Evolutionary conservation across 2,113 vertebrate species (phyloP).

Genomic region (Phylloscopus trochiloides): DNA sequence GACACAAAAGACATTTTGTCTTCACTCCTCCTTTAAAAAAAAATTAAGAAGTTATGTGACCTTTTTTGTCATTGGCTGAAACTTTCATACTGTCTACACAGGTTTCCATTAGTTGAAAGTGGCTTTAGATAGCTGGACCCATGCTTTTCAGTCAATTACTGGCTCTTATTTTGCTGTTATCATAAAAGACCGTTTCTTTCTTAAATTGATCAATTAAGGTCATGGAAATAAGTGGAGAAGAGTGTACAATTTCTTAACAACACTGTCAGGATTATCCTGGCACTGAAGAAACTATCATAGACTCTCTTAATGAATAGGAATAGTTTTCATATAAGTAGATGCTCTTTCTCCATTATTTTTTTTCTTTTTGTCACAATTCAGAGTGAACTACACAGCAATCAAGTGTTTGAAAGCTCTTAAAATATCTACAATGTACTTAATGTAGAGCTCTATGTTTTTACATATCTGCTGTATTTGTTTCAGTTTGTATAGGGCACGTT

Average conservation of each 20-base stretch:
- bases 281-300: constrained; percentile 41
- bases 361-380: constrained; percentile 22
- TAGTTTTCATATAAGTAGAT: constrained; percentile 47
- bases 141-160: constrained; percentile 69
- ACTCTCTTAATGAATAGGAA: constrained; percentile 71
- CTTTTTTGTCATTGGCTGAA: constrained; percentile 25
- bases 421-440: constrained; percentile 42
- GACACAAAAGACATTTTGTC: not conserved
- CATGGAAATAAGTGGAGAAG: constrained; percentile 68
- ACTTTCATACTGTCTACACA: constrained; percentile 22
- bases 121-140: constrained; percentile 50
- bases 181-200: constrained; percentile 67
- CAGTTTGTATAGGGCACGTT: constrained; percentile 55
- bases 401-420: constrained; percentile 67
- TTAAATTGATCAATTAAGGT: constrained; percentile 73
- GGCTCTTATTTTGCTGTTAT: constrained; percentile 71
- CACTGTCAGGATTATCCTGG: constrained; percentile 37
- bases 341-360: not conserved
- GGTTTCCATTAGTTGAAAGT: constrained; percentile 67
- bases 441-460: constrained; percentile 36
- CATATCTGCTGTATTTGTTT: constrained; percentile 66
- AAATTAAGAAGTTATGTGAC: not conserved
- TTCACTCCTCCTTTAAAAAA: not conserved
- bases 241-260: constrained; percentile 57
- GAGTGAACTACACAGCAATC: constrained; percentile 43